These are phyloP conservation scores for Ganaspis brasiliensis DNA, from an alignment of 2,888 invertebrate species.

Conservation along the genomic window DNA sequence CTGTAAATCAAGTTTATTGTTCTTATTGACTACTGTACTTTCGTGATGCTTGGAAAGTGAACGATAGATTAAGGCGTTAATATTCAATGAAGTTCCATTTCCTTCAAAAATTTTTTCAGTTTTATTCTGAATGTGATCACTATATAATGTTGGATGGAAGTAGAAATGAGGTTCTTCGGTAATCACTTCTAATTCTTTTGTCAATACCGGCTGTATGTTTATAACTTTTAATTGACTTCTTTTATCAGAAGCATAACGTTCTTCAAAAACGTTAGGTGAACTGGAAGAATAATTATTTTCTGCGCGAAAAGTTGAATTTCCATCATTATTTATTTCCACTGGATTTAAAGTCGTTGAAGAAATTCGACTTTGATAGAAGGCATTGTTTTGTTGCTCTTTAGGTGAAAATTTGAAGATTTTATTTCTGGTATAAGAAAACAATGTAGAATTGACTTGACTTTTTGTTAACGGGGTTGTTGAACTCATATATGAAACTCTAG, in stretches of 20 bases:
- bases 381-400: constrained; percentile 69
- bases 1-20: constrained; percentile 38
- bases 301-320: constrained; percentile 65
- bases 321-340: constrained; percentile 58
- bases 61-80: constrained; percentile 39
- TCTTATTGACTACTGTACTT: not conserved
- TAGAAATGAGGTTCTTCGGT: constrained; percentile 82
- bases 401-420: constrained; percentile 70
- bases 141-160: constrained; percentile 65
- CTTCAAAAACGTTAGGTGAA: constrained; percentile 32
- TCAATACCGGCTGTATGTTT: constrained; percentile 76
- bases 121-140: constrained; percentile 58
- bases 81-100: constrained; percentile 36
- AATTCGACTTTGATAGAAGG: constrained; percentile 73
- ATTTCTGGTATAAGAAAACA: constrained; percentile 66
- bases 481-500: constrained; percentile 70
- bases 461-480: constrained; percentile 63
- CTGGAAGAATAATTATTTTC: constrained; percentile 72
- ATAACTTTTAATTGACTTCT: constrained; percentile 49
- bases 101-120: constrained; percentile 47
- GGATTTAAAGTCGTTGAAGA: constrained; percentile 53
- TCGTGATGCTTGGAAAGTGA: constrained; percentile 19
- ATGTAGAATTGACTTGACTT: constrained; percentile 49
- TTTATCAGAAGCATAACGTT: constrained; percentile 71
- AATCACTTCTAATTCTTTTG: constrained; percentile 74